Percentiles rank a stretch among this genome's conserved stretches.
phyloP scores from a whole-genome alignment of 2,888 invertebrate species.

The Acrobasis consociella region DNA sequence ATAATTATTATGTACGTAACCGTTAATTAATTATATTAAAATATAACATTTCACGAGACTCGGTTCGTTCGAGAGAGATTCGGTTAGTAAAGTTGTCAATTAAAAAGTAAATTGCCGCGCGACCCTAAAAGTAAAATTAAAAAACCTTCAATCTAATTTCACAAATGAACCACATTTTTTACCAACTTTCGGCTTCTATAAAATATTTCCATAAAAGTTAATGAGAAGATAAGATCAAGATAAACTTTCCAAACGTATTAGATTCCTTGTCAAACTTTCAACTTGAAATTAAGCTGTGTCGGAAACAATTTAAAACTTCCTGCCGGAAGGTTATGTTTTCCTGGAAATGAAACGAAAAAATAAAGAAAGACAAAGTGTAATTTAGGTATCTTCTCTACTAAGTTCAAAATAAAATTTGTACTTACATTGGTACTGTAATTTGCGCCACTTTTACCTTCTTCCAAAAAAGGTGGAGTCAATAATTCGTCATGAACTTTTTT shows the following conservation, averaged over 20 bases:
- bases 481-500: no score
- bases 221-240: neutral
- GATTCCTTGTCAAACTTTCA: neutral
- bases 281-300: constrained; percentile 3
- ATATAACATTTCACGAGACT: no score
- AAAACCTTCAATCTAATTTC: neutral
- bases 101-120: no score
- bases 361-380: neutral
- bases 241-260: constrained; percentile 1
- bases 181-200: neutral
- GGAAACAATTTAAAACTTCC: neutral
- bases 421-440: no score
- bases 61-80: no score
- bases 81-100: no score
- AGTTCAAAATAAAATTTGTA: no score
- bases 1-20: no score
- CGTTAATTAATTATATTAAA: no score
- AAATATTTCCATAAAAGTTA: neutral
- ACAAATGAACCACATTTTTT: neutral
- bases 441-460: no score
- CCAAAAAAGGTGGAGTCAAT: no score
- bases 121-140: neutral
- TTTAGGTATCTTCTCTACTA: no score
- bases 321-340: neutral
- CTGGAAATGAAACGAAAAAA: neutral